Conservation (phyloP, 2,888 invertebrate genomes). For the Pollenia labialis region DNA sequence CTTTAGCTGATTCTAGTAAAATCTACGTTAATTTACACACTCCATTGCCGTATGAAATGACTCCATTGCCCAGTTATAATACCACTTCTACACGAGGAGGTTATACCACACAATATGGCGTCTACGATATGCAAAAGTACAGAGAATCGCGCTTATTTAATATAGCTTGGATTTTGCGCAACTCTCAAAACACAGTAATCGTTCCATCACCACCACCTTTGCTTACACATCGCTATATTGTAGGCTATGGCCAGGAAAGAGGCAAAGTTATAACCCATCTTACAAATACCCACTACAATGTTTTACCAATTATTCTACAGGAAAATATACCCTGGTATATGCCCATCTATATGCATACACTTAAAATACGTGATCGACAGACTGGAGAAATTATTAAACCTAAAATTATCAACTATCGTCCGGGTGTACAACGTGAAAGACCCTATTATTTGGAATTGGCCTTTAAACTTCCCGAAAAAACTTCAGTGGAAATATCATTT, state of each 20-base stretch:
- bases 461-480: slow-evolving; percentile 91
- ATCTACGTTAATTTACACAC: slow-evolving; percentile 89
- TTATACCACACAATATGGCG: slow-evolving; percentile 87
- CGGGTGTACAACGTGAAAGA: slow-evolving; percentile 92
- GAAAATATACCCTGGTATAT: slow-evolving; percentile 97
- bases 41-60: slow-evolving; percentile 88
- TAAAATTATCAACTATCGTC: slow-evolving; percentile 86
- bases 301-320: slow-evolving; percentile 91
- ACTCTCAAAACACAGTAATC: slow-evolving; percentile 80
- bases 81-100: slow-evolving; percentile 89
- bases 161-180: slow-evolving; percentile 85
- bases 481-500: slow-evolving; percentile 91
- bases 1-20: slow-evolving; percentile 90
- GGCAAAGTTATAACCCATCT: slow-evolving; percentile 95
- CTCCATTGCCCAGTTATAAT: slow-evolving; percentile 86
- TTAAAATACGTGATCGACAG: slow-evolving; percentile 82
- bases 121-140: slow-evolving; percentile 86
- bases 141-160: slow-evolving; percentile 86
- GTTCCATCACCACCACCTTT: slow-evolving; percentile 87
- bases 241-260: slow-evolving; percentile 95
- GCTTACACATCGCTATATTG: slow-evolving; percentile 91
- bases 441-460: slow-evolving; percentile 95
- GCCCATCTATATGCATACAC: slow-evolving; percentile 94
- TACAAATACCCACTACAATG: slow-evolving; percentile 91
- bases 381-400: slow-evolving; percentile 83